Conservation (phyloP, 2,797 vertebrate genomes). For the Microctenopoma lineatum region DNA sequence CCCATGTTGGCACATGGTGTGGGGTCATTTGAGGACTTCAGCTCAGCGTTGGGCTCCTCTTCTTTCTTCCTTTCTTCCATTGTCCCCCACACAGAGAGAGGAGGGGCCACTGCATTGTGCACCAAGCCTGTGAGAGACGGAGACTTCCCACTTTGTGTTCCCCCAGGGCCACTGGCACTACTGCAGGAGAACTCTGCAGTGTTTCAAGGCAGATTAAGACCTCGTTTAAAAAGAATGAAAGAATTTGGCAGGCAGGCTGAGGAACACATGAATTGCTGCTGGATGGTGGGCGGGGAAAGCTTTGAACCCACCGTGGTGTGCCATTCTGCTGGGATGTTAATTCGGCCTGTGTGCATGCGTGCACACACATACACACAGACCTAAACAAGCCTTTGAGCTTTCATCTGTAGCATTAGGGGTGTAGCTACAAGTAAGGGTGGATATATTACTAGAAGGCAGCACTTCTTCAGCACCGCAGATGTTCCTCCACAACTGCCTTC, state of each 20-base stretch:
- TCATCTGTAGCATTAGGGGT: slow-evolving; percentile 15
- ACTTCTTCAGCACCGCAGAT: slow-evolving; percentile 5
- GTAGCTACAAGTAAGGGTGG: slow-evolving; percentile 15
- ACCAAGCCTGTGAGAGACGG: slow-evolving; percentile 14
- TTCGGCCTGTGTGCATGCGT: slow-evolving; percentile 14
- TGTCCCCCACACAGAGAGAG: slow-evolving; percentile 32
- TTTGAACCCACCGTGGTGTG: slow-evolving; percentile 52
- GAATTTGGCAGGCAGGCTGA: slow-evolving; percentile 56
- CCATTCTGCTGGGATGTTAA: slow-evolving; percentile 55
- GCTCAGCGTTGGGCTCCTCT: slow-evolving; percentile 27
- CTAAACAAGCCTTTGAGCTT: slow-evolving; percentile 27
- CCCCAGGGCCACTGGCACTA: slow-evolving; percentile 33
- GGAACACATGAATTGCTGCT: slow-evolving; percentile 42
- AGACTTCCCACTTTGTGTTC: slow-evolving; percentile 42
- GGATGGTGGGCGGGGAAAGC: slow-evolving; percentile 16
- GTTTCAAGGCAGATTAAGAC: slow-evolving; percentile 67
- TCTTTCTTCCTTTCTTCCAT: slow-evolving; percentile 33
- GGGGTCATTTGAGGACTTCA: slow-evolving; percentile 52
- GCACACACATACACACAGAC: slow-evolving; percentile 10
- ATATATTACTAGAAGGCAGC: slow-evolving; percentile 23
- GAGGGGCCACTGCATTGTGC: slow-evolving; percentile 30
- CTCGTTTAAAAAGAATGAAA: slow-evolving; percentile 58
- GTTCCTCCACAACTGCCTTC: background rate
- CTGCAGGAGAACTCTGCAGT: slow-evolving; percentile 47
- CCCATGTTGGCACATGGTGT: slow-evolving; percentile 50